These are phyloP conservation scores for Helicolenus hilgendorfi DNA, from an alignment of 2,797 vertebrate genomes.

Conservation along the genomic window DNA sequence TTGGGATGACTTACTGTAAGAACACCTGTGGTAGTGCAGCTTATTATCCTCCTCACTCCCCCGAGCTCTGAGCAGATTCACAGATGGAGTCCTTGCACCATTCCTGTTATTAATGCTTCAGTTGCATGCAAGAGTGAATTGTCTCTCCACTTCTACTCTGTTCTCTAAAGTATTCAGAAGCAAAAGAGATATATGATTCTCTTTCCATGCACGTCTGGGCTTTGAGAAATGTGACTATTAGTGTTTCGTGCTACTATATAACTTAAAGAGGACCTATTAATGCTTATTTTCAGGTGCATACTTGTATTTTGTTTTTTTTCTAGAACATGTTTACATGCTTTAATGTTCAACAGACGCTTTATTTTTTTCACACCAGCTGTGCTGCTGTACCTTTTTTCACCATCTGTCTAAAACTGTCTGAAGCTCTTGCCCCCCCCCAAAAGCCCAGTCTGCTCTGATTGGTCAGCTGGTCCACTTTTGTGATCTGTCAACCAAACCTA, in stretches of 20 bases:
- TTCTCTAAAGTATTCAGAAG: background rate
- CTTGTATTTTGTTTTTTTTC: background rate
- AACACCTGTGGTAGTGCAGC: constrained; percentile 75
- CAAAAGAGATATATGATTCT: constrained; percentile 3
- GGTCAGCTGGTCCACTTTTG: background rate
- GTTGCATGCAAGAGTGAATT: constrained; percentile 25
- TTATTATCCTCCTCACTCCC: constrained; percentile 63
- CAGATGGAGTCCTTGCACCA: constrained; percentile 61
- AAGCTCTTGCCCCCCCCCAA: background rate
- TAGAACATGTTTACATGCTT: background rate
- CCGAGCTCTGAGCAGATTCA: constrained; percentile 52
- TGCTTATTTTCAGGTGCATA: background rate
- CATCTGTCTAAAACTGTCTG: background rate
- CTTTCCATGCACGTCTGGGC: background rate
- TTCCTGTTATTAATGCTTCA: constrained; percentile 46
- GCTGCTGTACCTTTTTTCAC: background rate
- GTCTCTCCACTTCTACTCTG: background rate
- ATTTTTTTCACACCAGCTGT: background rate
- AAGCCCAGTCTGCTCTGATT: background rate
- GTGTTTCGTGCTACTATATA: background rate
- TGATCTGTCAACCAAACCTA: background rate
- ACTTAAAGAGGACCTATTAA: background rate
- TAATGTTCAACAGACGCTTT: background rate
- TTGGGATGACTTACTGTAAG: constrained; percentile 61
- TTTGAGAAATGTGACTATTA: constrained; percentile 9